phyloP scores from a whole-genome alignment of 2,888 invertebrate genomes.

The Caenorhabditis drosophilae region DNA sequence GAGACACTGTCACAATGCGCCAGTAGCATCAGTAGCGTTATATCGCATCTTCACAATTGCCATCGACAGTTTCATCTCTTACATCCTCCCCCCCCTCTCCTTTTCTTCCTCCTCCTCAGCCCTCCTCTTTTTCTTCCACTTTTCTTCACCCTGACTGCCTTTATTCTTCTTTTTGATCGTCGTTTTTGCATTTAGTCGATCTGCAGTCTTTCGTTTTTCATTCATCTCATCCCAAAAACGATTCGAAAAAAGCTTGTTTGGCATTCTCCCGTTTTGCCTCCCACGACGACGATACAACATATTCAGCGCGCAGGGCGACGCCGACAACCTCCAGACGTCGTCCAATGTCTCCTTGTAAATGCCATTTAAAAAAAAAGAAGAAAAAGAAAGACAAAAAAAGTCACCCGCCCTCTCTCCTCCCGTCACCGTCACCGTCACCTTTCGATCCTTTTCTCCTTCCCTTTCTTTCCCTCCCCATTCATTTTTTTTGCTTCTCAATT shows the following conservation, averaged over 20 bases:
- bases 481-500: slow-evolving; percentile 18
- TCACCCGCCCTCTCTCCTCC: too few relatives aligned
- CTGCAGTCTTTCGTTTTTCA: too few relatives aligned
- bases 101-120: neutral
- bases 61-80: slow-evolving; percentile 38
- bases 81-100: slow-evolving; percentile 6
- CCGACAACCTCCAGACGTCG: slow-evolving; percentile 22
- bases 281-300: too few relatives aligned
- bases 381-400: too few relatives aligned
- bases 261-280: too few relatives aligned
- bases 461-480: slow-evolving; percentile 32
- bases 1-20: too few relatives aligned
- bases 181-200: too few relatives aligned
- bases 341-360: slow-evolving; percentile 27
- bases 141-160: slow-evolving; percentile 12
- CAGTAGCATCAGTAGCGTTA: slow-evolving; percentile 29
- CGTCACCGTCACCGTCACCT: slow-evolving; percentile 27
- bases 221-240: too few relatives aligned
- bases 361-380: too few relatives aligned
- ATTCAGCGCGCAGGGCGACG: neutral
- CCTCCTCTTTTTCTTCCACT: slow-evolving; percentile 1
- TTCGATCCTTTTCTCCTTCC: slow-evolving; percentile 20
- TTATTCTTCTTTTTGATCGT: too few relatives aligned
- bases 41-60: slow-evolving; percentile 29
- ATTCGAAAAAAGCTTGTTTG: slow-evolving; percentile 44